Conservation (phyloP, 2,797 vertebrate genomes). For the Chelonia mydas region DNA sequence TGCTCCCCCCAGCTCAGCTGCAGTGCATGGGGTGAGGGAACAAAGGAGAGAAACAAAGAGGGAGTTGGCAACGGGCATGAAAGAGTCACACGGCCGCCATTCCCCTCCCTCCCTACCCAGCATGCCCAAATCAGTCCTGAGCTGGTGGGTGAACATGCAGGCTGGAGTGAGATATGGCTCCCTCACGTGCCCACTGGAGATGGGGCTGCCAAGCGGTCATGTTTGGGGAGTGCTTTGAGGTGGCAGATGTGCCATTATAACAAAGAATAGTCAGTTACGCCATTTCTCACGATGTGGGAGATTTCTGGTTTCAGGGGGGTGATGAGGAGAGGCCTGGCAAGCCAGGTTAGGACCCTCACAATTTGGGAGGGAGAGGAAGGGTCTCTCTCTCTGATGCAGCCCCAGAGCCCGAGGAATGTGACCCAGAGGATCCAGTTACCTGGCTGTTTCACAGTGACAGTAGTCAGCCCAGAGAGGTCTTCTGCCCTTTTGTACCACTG, state of each 20-base stretch:
- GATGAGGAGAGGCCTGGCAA: not conserved
- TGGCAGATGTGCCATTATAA: not conserved
- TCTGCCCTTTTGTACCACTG: slow-evolving; percentile 83
- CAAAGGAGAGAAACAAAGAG: not conserved
- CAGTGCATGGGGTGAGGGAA: not conserved
- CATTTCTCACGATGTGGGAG: not conserved
- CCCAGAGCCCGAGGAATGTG: not conserved
- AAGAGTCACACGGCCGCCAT: not conserved
- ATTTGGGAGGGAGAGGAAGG: not conserved
- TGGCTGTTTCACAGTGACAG: slow-evolving; percentile 78
- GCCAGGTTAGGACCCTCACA: not conserved
- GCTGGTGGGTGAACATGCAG: not conserved
- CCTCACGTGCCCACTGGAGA: not conserved
- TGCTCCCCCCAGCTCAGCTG: not conserved
- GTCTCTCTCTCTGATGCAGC: not conserved
- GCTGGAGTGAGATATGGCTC: not conserved
- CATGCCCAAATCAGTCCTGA: not conserved
- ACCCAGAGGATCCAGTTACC: slow-evolving; percentile 67
- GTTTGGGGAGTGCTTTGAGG: not conserved
- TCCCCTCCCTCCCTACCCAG: not conserved
- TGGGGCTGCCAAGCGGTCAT: not conserved
- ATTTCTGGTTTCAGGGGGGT: not conserved
- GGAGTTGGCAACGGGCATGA: not conserved
- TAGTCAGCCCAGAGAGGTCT: slow-evolving; percentile 75
- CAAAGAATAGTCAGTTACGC: not conserved